These are phyloP conservation scores for Orchestia grillus DNA, from an alignment of 1,140 invertebrate genomes.

Conservation along the genomic window DNA sequence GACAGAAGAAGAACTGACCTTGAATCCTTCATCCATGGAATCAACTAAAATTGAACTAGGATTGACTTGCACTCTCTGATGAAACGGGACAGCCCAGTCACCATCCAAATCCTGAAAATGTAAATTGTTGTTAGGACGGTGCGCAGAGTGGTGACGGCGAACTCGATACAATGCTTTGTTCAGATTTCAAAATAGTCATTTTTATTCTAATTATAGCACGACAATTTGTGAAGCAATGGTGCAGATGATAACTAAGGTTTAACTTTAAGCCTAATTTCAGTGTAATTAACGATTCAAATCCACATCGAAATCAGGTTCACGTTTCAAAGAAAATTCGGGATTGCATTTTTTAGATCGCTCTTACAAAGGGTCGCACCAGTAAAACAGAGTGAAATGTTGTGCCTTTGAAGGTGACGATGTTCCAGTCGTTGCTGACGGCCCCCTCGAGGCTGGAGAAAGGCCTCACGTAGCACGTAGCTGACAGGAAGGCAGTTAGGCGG, in stretches of 20 bases:
- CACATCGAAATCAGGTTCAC: no score
- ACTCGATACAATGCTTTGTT: no score
- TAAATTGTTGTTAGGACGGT: background rate
- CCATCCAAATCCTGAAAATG: background rate
- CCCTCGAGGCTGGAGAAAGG: background rate
- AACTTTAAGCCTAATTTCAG: no score
- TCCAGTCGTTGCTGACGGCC: constrained; percentile 4
- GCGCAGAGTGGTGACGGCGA: background rate
- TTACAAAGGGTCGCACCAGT: background rate
- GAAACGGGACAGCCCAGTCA: background rate
- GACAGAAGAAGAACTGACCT: background rate
- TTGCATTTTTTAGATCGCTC: no score
- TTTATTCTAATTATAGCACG: no score
- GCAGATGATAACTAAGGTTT: no score
- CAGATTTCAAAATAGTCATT: no score
- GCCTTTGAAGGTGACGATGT: background rate
- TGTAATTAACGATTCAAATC: no score
- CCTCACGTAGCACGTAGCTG: background rate
- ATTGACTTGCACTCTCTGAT: background rate
- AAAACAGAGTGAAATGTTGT: background rate
- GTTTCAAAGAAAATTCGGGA: no score
- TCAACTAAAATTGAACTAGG: background rate
- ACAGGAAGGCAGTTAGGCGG: background rate
- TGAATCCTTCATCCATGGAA: background rate
- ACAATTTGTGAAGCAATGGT: no score